Percentiles rank a stretch among this genome's conserved stretches.
phyloP scores from a whole-genome alignment of 1,140 invertebrate species.

The Maniola jurtina region DNA sequence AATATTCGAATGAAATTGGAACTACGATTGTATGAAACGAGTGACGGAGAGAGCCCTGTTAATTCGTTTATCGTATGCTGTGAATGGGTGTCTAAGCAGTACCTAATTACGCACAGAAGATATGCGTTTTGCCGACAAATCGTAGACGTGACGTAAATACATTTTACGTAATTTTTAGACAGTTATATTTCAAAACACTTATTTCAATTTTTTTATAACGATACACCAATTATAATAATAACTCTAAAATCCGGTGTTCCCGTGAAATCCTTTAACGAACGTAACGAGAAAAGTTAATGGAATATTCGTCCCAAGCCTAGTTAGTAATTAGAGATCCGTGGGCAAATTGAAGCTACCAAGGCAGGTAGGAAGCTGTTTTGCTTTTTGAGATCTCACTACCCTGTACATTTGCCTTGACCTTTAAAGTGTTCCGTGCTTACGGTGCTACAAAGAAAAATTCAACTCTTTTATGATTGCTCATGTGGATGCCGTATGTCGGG shows the following conservation, averaged over 20 bases:
- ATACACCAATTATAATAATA: slow-evolving; percentile 4
- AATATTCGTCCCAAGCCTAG: slow-evolving; percentile 28
- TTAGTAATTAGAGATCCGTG: slow-evolving; percentile 30
- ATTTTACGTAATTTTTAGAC: no score
- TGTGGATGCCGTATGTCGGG: neutral
- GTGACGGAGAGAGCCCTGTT: no score
- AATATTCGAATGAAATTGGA: no score
- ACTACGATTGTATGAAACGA: no score
- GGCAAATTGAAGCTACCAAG: slow-evolving; percentile 17
- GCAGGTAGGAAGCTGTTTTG: slow-evolving; percentile 17
- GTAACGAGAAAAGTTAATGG: slow-evolving; percentile 38
- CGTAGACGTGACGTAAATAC: no score
- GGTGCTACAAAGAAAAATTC: neutral
- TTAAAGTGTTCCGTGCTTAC: slow-evolving; percentile 4
- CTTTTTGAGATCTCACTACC: slow-evolving; percentile 6
- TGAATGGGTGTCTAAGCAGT: no score
- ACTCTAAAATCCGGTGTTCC: slow-evolving; percentile 16
- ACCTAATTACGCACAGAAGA: no score
- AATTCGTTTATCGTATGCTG: no score
- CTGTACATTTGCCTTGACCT: neutral
- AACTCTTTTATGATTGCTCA: slow-evolving; percentile 4
- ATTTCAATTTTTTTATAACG: neutral
- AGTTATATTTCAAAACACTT: no score
- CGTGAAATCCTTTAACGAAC: slow-evolving; percentile 29
- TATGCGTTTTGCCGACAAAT: no score